Conservation (phyloP, 2,888 invertebrate genomes). For the Coremacera marginata region DNA sequence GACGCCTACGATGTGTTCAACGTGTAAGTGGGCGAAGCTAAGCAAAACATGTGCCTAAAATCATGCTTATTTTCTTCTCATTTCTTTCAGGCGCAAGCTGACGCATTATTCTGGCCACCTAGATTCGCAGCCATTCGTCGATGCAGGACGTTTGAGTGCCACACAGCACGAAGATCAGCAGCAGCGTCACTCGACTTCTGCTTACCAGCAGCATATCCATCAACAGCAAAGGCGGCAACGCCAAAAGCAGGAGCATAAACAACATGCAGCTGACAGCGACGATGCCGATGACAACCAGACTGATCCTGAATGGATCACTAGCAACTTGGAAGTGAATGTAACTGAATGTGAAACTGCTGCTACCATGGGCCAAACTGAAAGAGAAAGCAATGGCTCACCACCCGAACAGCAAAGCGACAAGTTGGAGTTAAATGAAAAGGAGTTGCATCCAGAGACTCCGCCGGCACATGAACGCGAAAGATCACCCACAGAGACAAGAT, state of each 20-base stretch:
- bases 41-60: neutral
- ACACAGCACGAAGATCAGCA: constrained; percentile 54
- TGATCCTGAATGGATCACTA: constrained; percentile 54
- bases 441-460: neutral
- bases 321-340: constrained; percentile 49
- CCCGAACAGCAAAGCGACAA: constrained; percentile 32
- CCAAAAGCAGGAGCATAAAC: constrained; percentile 40
- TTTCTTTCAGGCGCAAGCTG: constrained; percentile 55
- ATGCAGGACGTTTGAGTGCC: constrained; percentile 43
- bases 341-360: constrained; percentile 44
- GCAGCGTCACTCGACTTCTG: constrained; percentile 42
- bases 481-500: neutral
- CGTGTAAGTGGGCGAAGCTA: constrained; percentile 58
- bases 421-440: constrained; percentile 32
- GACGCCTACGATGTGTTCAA: constrained; percentile 69
- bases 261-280: constrained; percentile 32
- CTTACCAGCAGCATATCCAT: constrained; percentile 41
- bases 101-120: constrained; percentile 59
- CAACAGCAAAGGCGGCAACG: constrained; percentile 46
- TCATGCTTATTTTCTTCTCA: neutral
- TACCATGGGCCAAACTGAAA: constrained; percentile 13
- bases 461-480: neutral
- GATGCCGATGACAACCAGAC: constrained; percentile 43
- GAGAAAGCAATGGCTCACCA: constrained; percentile 44
- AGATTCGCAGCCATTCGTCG: constrained; percentile 50